Conservation (phyloP, 2,888 invertebrate species). For the Amorpha juglandis region DNA sequence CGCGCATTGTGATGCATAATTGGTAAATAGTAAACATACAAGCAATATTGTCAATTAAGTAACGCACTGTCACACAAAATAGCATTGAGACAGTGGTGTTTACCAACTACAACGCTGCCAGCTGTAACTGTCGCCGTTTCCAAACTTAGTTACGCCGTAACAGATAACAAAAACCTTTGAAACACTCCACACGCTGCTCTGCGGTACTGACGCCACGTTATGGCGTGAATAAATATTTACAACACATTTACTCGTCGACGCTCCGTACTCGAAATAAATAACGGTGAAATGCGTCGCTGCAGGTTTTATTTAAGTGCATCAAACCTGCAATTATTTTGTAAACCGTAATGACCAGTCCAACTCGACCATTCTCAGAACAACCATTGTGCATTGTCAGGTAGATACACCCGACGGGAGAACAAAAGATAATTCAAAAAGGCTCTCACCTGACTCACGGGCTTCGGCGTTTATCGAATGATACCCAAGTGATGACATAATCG, state of each 20-base stretch:
- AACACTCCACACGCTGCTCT: constrained; percentile 38
- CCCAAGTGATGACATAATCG: constrained; percentile 32
- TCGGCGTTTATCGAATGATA: constrained; percentile 32
- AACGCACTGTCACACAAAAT: constrained; percentile 39
- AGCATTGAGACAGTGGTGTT: constrained; percentile 18
- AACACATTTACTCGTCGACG: constrained; percentile 39
- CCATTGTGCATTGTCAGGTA: constrained; percentile 43
- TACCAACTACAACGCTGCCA: constrained; percentile 20
- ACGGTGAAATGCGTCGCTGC: constrained; percentile 34
- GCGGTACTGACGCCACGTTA: constrained; percentile 35
- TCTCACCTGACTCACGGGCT: constrained; percentile 30
- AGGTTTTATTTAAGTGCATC: constrained; percentile 38
- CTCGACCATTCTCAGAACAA: constrained; percentile 51
- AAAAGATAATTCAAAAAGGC: constrained; percentile 30
- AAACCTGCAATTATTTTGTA: constrained; percentile 49
- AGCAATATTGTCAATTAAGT: constrained; percentile 55
- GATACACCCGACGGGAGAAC: constrained; percentile 35
- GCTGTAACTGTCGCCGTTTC: constrained; percentile 34
- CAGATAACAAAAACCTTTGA: constrained; percentile 47
- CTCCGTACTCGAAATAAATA: constrained; percentile 44
- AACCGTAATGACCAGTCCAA: constrained; percentile 44
- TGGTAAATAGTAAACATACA: constrained; percentile 45
- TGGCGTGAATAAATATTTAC: constrained; percentile 47
- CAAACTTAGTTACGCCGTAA: constrained; percentile 42
- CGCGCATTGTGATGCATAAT: constrained; percentile 65